Base-by-base conservation (phyloP, 2,888 invertebrate genomes). In the Antitype chi region DNA sequence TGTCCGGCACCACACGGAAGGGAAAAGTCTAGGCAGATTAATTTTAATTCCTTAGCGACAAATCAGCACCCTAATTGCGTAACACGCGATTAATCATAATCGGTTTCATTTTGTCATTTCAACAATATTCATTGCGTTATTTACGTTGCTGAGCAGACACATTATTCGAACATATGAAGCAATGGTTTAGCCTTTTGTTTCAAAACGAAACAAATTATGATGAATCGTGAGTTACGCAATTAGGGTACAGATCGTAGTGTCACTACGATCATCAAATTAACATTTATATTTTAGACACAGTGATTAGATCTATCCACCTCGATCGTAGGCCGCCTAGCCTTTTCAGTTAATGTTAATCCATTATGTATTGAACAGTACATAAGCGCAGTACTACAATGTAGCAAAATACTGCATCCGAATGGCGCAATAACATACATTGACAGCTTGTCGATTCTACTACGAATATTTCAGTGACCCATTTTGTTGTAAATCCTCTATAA, bases 331-430 rank as follows among this genome's bases (percentile, higher is more conserved):
- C 53, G 47, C 8, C 13, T 47, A 76, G 32, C 76, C 53, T 77
- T 69, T 77, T 62, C 60, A 28, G 15, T 28, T 15, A 59, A 66
- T 20, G 28, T 15, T 9, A 49, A 9, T 38, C 68, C n/a, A 74
- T 78, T 15, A 79, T 63, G 32, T 68, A 66, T n/a, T 25, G 60
- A 59, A 68, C 49, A 1, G 57, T 53, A 67, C 47, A 80, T 67
- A 62, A 62, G 52, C n/a, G 38, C 60, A 78, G 47, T 43, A 68
- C 3, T 20, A 25, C 67, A 70, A 67, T 80, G 38, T 63, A 74
- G 23, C 68, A 52, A 64, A 82, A 82, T 71, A 63, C 83, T 82
- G 79, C 83, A 82, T 78, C 17, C 70, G n/a, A 82, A 69, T 82
- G 74, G 57, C 43, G 82, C 82, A 82, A 70, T 64, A 55, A 43